Evolutionary conservation across 2,113 vertebrate genomes (phyloP).

Genomic region (Lasiurus cinereus): DNA sequence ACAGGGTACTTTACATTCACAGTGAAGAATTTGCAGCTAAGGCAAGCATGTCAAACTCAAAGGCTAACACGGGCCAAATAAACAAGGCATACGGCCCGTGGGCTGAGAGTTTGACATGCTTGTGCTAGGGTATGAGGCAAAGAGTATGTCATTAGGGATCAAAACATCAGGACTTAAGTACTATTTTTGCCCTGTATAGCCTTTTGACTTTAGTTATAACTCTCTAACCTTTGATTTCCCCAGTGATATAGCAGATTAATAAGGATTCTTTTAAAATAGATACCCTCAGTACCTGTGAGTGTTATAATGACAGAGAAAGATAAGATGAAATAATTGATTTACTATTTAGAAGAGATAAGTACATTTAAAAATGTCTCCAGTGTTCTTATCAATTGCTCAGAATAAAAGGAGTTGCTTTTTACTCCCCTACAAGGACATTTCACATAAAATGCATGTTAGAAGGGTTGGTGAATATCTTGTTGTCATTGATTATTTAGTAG

Average conservation of each 20-base stretch:
- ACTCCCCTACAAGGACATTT: neutral
- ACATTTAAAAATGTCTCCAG: constrained; percentile 8
- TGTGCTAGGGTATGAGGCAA: neutral
- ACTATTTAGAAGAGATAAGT: constrained; percentile 60
- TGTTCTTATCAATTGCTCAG: constrained; percentile 56
- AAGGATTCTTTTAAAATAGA: constrained; percentile 19
- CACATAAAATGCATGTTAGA: constrained; percentile 46
- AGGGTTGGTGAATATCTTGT: constrained; percentile 3
- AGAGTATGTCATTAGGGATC: neutral
- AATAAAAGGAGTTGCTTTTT: constrained; percentile 49
- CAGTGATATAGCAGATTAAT: constrained; percentile 25
- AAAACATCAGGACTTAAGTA: constrained; percentile 27
- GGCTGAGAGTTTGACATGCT: too few relatives aligned
- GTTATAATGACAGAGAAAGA: constrained; percentile 37
- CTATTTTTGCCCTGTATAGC: neutral
- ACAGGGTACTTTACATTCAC: neutral
- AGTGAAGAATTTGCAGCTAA: neutral
- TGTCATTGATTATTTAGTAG: constrained; percentile 22
- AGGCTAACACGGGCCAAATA: too few relatives aligned
- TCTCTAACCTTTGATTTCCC: constrained; percentile 37
- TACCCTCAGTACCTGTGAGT: neutral
- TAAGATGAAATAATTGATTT: constrained; percentile 56
- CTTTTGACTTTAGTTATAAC: constrained; percentile 33
- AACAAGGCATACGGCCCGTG: too few relatives aligned
- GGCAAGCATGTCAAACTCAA: too few relatives aligned